phyloP scores from a whole-genome alignment of 2,113 vertebrate species.

The Spheniscus mendiculus region DNA sequence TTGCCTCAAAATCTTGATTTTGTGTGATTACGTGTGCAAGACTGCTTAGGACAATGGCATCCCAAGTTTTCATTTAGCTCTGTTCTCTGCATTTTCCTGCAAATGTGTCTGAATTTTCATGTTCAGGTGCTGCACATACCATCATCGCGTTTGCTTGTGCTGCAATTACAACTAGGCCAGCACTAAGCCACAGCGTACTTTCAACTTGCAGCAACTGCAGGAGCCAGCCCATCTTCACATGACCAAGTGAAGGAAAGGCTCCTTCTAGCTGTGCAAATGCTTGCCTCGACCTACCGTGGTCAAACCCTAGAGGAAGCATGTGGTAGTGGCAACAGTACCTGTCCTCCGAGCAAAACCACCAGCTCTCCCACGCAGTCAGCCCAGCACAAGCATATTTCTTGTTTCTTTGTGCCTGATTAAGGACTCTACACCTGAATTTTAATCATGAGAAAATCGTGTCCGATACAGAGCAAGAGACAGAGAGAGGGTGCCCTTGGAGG shows the following conservation, averaged over 20 bases:
- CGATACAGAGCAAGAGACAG: background rate
- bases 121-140: background rate
- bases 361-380: background rate
- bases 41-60: background rate
- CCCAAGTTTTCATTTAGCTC: background rate
- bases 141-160: fast-evolving
- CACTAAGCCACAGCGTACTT: background rate
- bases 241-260: background rate
- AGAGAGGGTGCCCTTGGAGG: conserved; percentile 38
- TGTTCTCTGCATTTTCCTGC: background rate
- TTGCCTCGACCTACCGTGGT: fast-evolving
- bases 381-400: background rate
- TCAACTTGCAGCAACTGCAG: background rate
- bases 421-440: conserved; percentile 38
- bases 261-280: background rate
- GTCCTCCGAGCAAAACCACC: background rate
- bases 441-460: conserved; percentile 47
- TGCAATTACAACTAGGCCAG: background rate
- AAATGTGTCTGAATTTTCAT: background rate
- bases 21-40: background rate
- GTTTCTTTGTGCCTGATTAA: conserved; percentile 13
- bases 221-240: background rate
- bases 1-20: background rate
- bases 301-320: background rate
- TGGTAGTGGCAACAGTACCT: background rate